Conservation (phyloP, 2,888 invertebrate genomes). For the Cephus spinipes region DNA sequence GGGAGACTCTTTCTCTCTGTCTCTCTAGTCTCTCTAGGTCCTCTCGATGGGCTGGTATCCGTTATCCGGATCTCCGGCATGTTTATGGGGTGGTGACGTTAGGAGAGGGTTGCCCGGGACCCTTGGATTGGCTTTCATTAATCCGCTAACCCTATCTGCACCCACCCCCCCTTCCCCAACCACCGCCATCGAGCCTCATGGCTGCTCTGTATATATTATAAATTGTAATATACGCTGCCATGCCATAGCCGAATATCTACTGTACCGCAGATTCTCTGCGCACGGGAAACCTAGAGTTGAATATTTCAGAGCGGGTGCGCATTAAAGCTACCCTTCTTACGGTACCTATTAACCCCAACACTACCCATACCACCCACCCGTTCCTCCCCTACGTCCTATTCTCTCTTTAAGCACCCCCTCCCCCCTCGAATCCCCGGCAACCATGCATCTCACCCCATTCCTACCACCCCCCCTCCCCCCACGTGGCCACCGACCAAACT, state of each 20-base stretch:
- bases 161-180: slow-evolving; percentile 22
- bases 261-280: slow-evolving; percentile 55
- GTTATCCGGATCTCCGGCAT: slow-evolving; percentile 54
- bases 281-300: slow-evolving; percentile 59
- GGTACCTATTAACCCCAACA: slow-evolving; percentile 63
- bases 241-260: slow-evolving; percentile 53
- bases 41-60: slow-evolving; percentile 26
- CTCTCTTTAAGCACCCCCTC: not conserved
- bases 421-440: not conserved
- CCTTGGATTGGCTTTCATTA: slow-evolving; percentile 65
- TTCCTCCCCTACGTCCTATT: slow-evolving; percentile 10
- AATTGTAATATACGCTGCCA: slow-evolving; percentile 58
- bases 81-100: slow-evolving; percentile 58
- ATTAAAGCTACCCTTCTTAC: slow-evolving; percentile 65
- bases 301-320: slow-evolving; percentile 62
- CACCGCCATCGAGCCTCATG: slow-evolving; percentile 29
- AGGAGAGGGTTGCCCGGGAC: slow-evolving; percentile 44
- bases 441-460: not conserved
- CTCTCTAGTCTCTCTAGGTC: not conserved
- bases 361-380: slow-evolving; percentile 34
- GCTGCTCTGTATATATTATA: slow-evolving; percentile 51
- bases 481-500: slow-evolving; percentile 40
- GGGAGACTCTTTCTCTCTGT: not conserved
- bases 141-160: slow-evolving; percentile 61
- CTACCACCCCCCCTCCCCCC: slow-evolving; percentile 19